Evolutionary conservation across 2,888 invertebrate species (phyloP).

Genomic region (Drosophila suboccidentalis): DNA sequence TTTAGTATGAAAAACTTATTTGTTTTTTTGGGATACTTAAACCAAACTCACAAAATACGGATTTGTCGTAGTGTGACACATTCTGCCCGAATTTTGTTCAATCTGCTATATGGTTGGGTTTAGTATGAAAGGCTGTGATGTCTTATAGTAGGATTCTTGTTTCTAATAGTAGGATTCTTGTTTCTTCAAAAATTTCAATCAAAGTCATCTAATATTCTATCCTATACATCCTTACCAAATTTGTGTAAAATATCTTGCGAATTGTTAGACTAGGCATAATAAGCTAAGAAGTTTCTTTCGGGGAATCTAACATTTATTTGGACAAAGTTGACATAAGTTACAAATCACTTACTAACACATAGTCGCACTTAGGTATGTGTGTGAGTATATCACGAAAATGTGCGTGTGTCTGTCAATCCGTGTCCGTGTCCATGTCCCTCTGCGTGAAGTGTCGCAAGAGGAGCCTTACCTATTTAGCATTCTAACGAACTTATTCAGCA

Average conservation of each 20-base stretch:
- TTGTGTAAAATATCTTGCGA: background rate
- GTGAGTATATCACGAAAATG: background rate
- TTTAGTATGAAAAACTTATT: too few relatives aligned
- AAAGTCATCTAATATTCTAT: too few relatives aligned
- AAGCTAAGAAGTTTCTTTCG: constrained; percentile 22
- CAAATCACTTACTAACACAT: constrained; percentile 63
- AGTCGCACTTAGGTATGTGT: constrained; percentile 26
- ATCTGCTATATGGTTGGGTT: too few relatives aligned
- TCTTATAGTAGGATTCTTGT: too few relatives aligned
- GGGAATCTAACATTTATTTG: constrained; percentile 14
- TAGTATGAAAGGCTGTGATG: too few relatives aligned
- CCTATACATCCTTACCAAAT: too few relatives aligned
- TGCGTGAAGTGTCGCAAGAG: constrained; percentile 53
- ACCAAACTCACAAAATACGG: too few relatives aligned
- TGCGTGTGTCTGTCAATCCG: background rate
- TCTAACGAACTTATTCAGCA: constrained; percentile 65
- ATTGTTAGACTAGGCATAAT: constrained; percentile 18
- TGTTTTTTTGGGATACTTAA: too few relatives aligned
- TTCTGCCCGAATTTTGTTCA: too few relatives aligned
- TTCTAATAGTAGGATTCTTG: too few relatives aligned
- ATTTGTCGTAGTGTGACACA: too few relatives aligned
- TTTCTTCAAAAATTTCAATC: too few relatives aligned
- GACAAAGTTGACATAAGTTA: constrained; percentile 51
- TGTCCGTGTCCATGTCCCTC: constrained; percentile 2
- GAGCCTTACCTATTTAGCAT: constrained; percentile 64